Evolutionary conservation across 2,797 vertebrate genomes (phyloP).

Genomic region (Crocidura indochinensis): DNA sequence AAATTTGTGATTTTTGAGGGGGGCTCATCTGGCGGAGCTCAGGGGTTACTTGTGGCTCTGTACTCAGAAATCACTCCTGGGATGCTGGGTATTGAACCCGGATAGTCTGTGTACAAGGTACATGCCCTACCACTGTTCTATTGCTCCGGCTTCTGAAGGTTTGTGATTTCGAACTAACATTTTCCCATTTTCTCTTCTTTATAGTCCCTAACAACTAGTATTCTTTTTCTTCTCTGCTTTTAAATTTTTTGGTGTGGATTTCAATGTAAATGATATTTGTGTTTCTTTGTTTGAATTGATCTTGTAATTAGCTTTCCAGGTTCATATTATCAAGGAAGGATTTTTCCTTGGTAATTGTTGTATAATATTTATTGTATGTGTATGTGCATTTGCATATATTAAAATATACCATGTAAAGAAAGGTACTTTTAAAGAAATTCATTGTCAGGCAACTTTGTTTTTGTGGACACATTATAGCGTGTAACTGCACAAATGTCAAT

Average conservation of each 20-base stretch:
- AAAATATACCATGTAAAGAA: not conserved
- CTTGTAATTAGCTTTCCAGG: not conserved
- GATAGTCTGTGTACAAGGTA: no score
- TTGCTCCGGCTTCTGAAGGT: no score
- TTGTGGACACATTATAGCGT: not conserved
- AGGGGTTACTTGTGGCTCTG: no score
- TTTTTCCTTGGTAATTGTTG: not conserved
- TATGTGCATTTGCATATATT: not conserved
- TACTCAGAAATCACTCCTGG: no score
- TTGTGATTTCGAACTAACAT: no score
- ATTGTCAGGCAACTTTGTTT: not conserved
- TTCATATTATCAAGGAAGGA: not conserved
- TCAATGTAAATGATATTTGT: not conserved
- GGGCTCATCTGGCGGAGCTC: no score
- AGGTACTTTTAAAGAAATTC: not conserved
- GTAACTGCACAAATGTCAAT: not conserved
- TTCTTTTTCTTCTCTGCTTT: no score
- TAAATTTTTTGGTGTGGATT: not conserved
- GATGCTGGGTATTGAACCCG: no score
- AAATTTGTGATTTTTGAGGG: no score
- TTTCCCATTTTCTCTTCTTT: no score
- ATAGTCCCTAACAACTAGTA: no score
- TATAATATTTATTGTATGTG: not conserved
- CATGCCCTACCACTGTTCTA: no score
- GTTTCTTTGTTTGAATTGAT: constrained; percentile 5